Conservation (phyloP, 2,113 vertebrate species). For the Peromyscus californicus region DNA sequence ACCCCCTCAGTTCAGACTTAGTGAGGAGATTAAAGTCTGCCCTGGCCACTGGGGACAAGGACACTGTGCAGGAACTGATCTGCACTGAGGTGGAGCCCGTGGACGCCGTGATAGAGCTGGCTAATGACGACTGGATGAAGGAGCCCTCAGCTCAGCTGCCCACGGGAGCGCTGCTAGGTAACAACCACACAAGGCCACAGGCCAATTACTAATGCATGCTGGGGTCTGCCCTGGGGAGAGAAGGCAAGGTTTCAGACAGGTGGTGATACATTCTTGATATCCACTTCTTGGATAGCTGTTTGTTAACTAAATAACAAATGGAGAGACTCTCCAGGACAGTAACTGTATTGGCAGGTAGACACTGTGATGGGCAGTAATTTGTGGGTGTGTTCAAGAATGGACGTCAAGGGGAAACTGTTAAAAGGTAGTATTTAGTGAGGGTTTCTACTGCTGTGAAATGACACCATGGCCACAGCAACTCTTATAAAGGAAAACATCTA, state of each 20-base stretch:
- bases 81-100: slow-evolving; percentile 64
- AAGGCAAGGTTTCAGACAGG: too few relatives aligned
- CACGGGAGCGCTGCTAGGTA: slow-evolving; percentile 85
- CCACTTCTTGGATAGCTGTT: background rate
- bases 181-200: slow-evolving; percentile 51
- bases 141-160: slow-evolving; percentile 82
- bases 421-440: background rate
- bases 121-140: slow-evolving; percentile 90
- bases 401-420: background rate
- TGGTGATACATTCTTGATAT: fast-evolving
- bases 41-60: slow-evolving; percentile 73
- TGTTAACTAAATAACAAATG: background rate
- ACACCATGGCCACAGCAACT: background rate
- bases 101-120: slow-evolving; percentile 85
- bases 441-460: background rate
- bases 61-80: slow-evolving; percentile 67
- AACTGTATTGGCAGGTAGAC: too few relatives aligned
- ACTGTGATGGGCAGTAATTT: fast-evolving
- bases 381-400: fast-evolving
- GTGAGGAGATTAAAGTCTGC: slow-evolving; percentile 81
- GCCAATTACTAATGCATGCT: background rate
- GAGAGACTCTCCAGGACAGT: background rate
- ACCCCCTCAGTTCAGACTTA: slow-evolving; percentile 76
- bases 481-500: background rate
- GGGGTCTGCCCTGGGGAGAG: background rate